Evolutionary conservation across 1,140 invertebrate species (phyloP), one percentile per base, ranked within the genome.

Genomic region (Solen grandis): DNA sequence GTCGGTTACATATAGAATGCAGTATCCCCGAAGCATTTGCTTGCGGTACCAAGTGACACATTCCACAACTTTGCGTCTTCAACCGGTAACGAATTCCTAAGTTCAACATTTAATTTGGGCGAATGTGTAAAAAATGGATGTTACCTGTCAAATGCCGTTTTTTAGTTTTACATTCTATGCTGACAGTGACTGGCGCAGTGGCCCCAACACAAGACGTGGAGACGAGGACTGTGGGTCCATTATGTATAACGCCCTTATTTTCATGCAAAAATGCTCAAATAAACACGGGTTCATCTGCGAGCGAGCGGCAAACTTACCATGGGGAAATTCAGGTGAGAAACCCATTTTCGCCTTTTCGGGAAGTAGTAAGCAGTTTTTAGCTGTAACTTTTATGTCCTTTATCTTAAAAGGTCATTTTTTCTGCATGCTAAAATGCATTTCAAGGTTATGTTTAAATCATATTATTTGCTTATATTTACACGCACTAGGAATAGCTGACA

Each of bases 281-380:
- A 60, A 74, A 27, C 10, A 19, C 2, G 72, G 72, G 31, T 74
- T 29, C 31, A 62, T 74, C 35, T 74, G 72, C 31, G 72, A 62
- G 27, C 33, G 72, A 13, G 5, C 13, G n/a, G 72, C 31, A 46
- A 46, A 46, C 41, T 10, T 46, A 10, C 19, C 41, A 46, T 19
- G 8, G 41, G 8, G 41, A 46, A 46, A 46, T 46, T 19, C 19
- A 10, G 41, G 8, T 46, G 41, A 19, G 41, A 46, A 46, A 8
- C 8, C 41, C 41, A 19, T n/a, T n/a, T n/a, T n/a, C n/a, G n/a
- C n/a, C n/a, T n/a, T n/a, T n/a, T n/a, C n/a, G n/a, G n/a, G n/a
- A n/a, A n/a, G n/a, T n/a, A n/a, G n/a, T n/a, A n/a, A n/a, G n/a
- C n/a, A n/a, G n/a, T n/a, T n/a, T n/a, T n/a, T n/a, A n/a, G n/a